Evolutionary conservation across 2,113 vertebrate genomes (phyloP).

Genomic region (Ia io): DNA sequence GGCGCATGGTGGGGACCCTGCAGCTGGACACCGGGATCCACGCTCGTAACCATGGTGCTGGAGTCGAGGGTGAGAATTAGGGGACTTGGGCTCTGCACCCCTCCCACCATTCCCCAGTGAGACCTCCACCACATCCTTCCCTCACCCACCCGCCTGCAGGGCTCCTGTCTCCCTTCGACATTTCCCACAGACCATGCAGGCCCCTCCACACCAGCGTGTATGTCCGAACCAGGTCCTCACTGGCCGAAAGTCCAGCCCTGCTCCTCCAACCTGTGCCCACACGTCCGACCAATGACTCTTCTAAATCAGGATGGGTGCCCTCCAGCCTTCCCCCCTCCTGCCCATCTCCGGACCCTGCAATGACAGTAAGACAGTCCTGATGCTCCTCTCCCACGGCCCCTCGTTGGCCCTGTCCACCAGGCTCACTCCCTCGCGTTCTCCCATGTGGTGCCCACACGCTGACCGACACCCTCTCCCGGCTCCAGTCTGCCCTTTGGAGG

Average conservation of each 20-base stretch:
- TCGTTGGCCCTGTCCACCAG: too few relatives aligned
- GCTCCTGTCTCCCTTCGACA: too few relatives aligned
- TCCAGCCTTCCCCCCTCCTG: accelerated
- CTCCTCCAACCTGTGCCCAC: accelerated
- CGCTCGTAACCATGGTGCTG: accelerated
- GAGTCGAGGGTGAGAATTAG: accelerated
- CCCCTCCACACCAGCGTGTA: accelerated
- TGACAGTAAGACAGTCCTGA: neutral
- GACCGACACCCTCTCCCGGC: accelerated
- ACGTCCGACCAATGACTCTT: neutral
- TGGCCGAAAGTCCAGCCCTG: neutral
- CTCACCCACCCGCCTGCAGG: accelerated
- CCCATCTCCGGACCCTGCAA: neutral
- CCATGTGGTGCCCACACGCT: accelerated
- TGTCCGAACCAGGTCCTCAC: neutral
- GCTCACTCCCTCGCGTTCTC: accelerated
- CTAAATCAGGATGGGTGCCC: neutral
- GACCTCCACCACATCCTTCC: accelerated
- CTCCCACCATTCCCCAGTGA: too few relatives aligned
- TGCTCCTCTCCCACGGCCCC: accelerated
- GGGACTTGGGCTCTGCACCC: neutral
- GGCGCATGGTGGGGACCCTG: accelerated
- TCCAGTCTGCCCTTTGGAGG: accelerated
- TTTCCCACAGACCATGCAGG: too few relatives aligned
- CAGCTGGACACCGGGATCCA: accelerated